These are phyloP conservation scores for Spodoptera exigua DNA, from an alignment of 2,888 invertebrate genomes.

Conservation along the genomic window DNA sequence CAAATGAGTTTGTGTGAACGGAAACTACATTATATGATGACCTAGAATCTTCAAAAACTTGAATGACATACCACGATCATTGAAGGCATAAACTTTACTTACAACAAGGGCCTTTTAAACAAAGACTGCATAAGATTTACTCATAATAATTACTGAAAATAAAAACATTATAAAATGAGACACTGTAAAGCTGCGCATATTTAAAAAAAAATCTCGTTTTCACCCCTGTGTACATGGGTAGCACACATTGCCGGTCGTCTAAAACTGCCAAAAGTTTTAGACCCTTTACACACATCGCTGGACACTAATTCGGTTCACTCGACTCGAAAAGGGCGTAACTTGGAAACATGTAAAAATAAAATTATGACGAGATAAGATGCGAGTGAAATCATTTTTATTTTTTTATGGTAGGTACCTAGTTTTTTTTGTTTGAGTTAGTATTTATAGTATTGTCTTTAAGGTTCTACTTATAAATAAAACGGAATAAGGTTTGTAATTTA, in stretches of 20 bases:
- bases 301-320: conserved; percentile 77
- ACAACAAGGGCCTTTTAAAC: no score
- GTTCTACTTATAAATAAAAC: not conserved
- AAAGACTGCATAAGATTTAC: no score
- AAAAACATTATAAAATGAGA: conserved; percentile 35
- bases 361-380: conserved; percentile 5
- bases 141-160: not conserved
- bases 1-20: no score
- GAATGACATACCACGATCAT: no score
- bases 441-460: not conserved
- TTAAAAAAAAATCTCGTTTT: conserved; percentile 74
- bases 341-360: conserved; percentile 39
- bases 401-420: not conserved
- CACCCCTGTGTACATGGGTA: conserved; percentile 69
- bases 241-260: conserved; percentile 64
- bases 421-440: not conserved
- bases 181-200: conserved; percentile 56
- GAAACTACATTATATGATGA: no score
- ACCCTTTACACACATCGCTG: conserved; percentile 86
- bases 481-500: no score
- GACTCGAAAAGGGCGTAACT: conserved; percentile 74
- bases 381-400: not conserved
- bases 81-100: no score
- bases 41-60: no score
- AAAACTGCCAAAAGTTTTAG: conserved; percentile 82